Evolutionary conservation across 2,888 invertebrate species (phyloP).

Genomic region (Venusia cambrica): DNA sequence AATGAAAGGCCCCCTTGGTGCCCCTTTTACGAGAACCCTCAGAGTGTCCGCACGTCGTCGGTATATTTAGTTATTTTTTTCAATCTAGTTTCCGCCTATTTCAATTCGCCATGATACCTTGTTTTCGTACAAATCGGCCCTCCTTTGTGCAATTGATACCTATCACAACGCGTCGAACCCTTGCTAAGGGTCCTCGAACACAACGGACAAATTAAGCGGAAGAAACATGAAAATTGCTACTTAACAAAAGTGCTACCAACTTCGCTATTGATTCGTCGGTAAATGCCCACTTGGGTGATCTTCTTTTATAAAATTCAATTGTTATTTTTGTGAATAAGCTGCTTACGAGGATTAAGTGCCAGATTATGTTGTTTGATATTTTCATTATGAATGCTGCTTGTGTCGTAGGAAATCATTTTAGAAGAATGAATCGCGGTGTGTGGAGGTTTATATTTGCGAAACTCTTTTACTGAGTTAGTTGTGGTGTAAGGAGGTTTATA

Average conservation of each 20-base stretch:
- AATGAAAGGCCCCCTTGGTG: too few species aligned
- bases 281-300: slow-evolving; percentile 15
- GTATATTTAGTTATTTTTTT: too few species aligned
- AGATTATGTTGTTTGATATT: background rate
- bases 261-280: slow-evolving; percentile 18
- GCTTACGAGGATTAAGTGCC: slow-evolving; percentile 4
- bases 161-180: slow-evolving; percentile 50
- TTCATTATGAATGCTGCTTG: too few species aligned
- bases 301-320: slow-evolving; percentile 5
- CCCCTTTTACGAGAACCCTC: too few species aligned
- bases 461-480: too few species aligned
- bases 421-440: too few species aligned
- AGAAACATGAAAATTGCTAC: slow-evolving; percentile 58
- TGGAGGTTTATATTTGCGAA: too few species aligned
- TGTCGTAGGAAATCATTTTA: background rate
- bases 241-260: slow-evolving; percentile 21
- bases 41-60: too few species aligned
- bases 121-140: slow-evolving; percentile 12
- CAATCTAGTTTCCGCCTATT: too few species aligned
- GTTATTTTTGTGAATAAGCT: slow-evolving; percentile 12
- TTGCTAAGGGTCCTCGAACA: slow-evolving; percentile 42
- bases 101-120: too few species aligned
- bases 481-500: too few species aligned
- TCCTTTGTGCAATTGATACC: slow-evolving; percentile 26
- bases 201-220: slow-evolving; percentile 54